A percentile compares a stretch with the other conserved stretches of the same genome.
These are phyloP conservation scores for Astropecten irregularis DNA, from an alignment of 53 echinoderm and acorn worm genomes.

Conservation along the genomic window DNA sequence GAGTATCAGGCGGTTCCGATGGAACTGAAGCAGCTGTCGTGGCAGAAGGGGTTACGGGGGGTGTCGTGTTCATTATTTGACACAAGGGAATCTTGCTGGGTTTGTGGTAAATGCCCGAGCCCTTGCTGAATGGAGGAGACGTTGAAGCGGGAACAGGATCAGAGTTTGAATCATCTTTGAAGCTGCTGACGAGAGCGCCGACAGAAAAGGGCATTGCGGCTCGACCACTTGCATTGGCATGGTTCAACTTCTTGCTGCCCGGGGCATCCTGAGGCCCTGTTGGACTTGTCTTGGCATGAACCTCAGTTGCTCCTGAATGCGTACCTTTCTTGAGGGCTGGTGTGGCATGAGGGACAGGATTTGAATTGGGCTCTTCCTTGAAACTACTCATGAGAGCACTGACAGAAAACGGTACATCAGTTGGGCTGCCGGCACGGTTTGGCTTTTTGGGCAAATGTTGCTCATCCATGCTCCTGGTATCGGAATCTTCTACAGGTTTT, in stretches of 20 bases:
- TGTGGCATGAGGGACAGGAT: not conserved
- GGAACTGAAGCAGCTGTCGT: not conserved
- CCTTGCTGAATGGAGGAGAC: not conserved
- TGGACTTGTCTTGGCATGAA: not conserved
- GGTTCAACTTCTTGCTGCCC: not conserved
- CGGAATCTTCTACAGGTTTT: not conserved
- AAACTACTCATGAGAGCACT: slow-evolving; percentile 21
- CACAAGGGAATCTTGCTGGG: slow-evolving; percentile 29
- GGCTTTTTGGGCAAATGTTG: not conserved
- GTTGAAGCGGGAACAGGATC: not conserved
- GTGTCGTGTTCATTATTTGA: slow-evolving; percentile 12
- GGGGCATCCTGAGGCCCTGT: not conserved
- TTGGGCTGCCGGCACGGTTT: not conserved
- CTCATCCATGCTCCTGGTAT: not conserved
- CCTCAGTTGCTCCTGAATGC: not conserved
- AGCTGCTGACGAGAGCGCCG: slow-evolving; percentile 50
- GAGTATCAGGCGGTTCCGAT: not conserved
- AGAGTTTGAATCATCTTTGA: slow-evolving; percentile 7
- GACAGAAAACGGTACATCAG: slow-evolving; percentile 11
- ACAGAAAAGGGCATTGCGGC: slow-evolving; percentile 23
- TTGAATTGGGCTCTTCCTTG: not conserved
- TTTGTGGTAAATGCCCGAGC: slow-evolving; percentile 8
- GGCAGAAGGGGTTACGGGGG: not conserved
- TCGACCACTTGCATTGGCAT: not conserved
- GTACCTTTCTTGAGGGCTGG: not conserved